Evolutionary conservation across 2,113 vertebrate genomes (phyloP).

Genomic region (Lepus timidus): DNA sequence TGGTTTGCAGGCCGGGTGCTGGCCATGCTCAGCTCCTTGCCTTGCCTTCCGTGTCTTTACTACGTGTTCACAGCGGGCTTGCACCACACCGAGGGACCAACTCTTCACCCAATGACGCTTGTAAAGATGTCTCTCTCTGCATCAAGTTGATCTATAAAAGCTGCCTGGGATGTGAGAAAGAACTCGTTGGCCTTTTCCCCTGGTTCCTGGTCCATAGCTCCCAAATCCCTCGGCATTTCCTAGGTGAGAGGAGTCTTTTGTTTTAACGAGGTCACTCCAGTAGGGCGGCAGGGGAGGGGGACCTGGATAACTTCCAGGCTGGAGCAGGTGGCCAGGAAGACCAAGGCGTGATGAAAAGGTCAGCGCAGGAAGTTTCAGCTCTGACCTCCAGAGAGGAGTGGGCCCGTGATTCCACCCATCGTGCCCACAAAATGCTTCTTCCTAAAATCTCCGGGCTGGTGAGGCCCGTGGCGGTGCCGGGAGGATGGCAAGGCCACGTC

Average conservation of each 20-base stretch:
- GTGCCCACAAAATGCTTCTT: background rate
- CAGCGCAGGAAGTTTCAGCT: background rate
- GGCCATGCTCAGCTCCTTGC: background rate
- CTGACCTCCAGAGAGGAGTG: background rate
- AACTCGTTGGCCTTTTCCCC: background rate
- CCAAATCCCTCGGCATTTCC: conserved; percentile 26
- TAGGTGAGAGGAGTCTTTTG: conserved; percentile 14
- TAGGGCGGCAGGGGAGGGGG: background rate
- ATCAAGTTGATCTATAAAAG: conserved; percentile 4
- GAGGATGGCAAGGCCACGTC: too few relatives aligned
- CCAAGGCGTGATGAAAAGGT: background rate
- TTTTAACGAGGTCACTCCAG: background rate
- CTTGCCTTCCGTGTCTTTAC: background rate
- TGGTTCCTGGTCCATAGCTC: background rate
- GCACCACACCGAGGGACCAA: background rate
- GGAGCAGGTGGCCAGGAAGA: background rate
- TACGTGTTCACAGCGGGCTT: background rate
- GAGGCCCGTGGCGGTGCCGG: too few relatives aligned
- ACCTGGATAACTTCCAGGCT: background rate
- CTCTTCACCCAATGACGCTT: background rate
- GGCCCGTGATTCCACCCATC: background rate
- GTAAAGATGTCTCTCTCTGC: background rate
- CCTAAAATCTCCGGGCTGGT: background rate
- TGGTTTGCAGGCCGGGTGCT: background rate
- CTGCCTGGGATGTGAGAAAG: background rate